These are phyloP conservation scores for Chrysomallon squamiferum DNA, from an alignment of 1,140 invertebrate species.

Conservation along the genomic window DNA sequence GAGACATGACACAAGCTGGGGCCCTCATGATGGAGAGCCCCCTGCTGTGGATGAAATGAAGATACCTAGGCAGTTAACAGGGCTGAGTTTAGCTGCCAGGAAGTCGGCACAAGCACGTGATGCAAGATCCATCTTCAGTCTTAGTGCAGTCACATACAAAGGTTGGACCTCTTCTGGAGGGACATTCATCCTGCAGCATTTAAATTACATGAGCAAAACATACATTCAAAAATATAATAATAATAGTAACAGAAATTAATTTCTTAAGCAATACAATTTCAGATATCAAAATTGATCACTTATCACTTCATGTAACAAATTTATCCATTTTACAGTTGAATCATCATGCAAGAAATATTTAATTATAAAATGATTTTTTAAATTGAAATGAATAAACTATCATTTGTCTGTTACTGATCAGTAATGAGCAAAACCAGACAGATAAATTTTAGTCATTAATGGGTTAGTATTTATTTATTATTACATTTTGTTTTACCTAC, in stretches of 20 bases:
- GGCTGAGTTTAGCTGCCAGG: conserved; percentile 73
- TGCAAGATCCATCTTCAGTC: conserved; percentile 77
- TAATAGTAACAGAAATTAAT: background rate
- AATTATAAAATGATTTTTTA: background rate
- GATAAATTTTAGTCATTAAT: too few species aligned
- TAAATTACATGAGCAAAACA: background rate
- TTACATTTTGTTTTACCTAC: conserved; percentile 58
- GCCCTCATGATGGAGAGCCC: background rate
- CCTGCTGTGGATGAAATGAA: conserved; percentile 3
- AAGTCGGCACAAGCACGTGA: conserved; percentile 75
- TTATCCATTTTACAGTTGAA: background rate
- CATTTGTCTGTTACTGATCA: too few species aligned
- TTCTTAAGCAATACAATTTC: background rate
- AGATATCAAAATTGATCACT: background rate
- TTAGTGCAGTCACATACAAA: conserved; percentile 77
- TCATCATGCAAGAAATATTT: background rate
- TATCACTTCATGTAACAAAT: background rate
- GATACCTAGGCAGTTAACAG: conserved; percentile 73
- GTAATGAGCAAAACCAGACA: too few species aligned
- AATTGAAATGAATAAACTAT: too few species aligned
- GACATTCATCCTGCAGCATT: conserved; percentile 68
- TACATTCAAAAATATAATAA: background rate
- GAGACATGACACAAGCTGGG: background rate
- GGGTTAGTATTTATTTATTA: too few species aligned
- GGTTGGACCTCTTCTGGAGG: conserved; percentile 70